Evolutionary conservation across 2,888 invertebrate species (phyloP), one percentile per base, ranked within the genome.

Genomic region (Nymphalis polychloros): DNA sequence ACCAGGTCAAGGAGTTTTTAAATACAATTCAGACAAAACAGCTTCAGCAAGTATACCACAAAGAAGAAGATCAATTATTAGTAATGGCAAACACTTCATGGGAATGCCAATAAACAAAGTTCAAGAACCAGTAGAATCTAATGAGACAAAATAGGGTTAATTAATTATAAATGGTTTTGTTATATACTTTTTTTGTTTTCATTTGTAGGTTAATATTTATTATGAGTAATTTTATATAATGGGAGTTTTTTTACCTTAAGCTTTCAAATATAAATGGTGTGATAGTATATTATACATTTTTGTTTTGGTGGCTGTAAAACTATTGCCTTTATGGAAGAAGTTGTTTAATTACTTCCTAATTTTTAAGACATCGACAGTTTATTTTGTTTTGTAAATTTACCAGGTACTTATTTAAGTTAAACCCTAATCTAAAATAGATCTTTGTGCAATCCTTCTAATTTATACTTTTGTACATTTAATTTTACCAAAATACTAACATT

Each of bases 1-100:
- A 60, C 96, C 97, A 20, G 97, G 97, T 17, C 95, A 95, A 76
- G 97, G 97, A 53, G 85, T 95, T 72, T 97, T 97, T 83, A 95
- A 94, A 78, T 97, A 97, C 80, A 95, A 95, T 77, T 95, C 95
- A 79, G 90, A 88, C 27, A 92, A 88, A 78, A 67, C 78, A 35
- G 70, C 75, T 80, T 81, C 71, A 75, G 78, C 77, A 81, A 85
- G 70, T 85, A 59, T 71, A 68, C 82, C 77, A 73, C 79, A n/a
- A 79, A 85, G 71, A 85, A 88, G 76, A 81, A 88, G 92, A 78
- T 86, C 84, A 63, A 90, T 93, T 71, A 85, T 92, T 75, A 81
- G 85, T 69, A 90, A 93, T 84, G 93, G 91, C n/a, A 93, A 93
- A 79, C 88, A 93, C 78, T 97, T 97, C 78, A 96, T 97, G 97